These are phyloP conservation scores for Carlito syrichta DNA, from an alignment of 2,113 vertebrate species.

Conservation along the genomic window DNA sequence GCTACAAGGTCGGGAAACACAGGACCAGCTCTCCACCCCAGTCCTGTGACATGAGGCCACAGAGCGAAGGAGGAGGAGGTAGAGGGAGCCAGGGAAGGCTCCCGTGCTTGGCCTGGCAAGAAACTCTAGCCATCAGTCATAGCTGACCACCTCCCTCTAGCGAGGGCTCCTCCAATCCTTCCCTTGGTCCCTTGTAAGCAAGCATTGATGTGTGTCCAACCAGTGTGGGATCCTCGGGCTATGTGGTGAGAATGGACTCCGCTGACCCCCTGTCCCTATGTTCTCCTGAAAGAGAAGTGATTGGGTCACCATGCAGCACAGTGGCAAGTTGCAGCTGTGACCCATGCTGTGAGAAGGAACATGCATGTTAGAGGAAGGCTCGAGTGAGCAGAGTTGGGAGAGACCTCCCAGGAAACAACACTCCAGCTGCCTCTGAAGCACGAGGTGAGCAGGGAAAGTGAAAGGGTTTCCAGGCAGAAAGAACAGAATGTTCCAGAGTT, in stretches of 20 bases:
- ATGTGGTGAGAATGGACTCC: background rate
- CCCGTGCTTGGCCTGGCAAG: background rate
- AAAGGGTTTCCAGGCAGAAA: background rate
- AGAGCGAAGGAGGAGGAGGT: background rate
- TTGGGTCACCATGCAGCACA: background rate
- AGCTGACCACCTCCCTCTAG: background rate
- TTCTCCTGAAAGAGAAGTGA: background rate
- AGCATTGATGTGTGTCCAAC: background rate
- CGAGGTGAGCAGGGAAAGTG: background rate
- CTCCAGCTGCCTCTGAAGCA: background rate
- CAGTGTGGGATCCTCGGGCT: background rate
- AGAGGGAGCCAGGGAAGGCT: background rate
- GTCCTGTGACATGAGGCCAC: background rate
- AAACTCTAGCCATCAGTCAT: background rate
- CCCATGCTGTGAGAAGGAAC: background rate
- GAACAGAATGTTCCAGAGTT: background rate
- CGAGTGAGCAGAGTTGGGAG: background rate
- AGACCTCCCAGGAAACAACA: background rate
- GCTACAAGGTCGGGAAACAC: background rate
- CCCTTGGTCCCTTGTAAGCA: background rate
- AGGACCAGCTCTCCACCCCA: background rate
- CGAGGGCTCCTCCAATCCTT: background rate
- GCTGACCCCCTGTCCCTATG: background rate
- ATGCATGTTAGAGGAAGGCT: background rate
- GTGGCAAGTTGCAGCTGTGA: background rate